Evolutionary conservation across 2,797 vertebrate genomes (phyloP).

Genomic region (Pipistrellus pipistrellus): DNA sequence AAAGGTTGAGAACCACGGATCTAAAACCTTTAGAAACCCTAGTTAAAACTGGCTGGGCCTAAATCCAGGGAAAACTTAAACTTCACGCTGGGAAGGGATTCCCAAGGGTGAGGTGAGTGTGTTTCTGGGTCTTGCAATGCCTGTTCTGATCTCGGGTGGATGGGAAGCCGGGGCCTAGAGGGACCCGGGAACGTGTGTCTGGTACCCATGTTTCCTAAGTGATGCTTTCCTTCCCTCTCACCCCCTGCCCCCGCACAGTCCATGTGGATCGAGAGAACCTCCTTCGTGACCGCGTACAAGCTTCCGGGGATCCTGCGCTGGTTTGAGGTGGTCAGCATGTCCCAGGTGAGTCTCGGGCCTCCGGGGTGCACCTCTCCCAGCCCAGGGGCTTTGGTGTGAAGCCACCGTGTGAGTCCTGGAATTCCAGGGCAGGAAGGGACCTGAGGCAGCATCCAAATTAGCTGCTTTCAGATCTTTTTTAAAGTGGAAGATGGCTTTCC

Average conservation of each 20-base stretch:
- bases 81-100: background rate
- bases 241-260: slow-evolving; percentile 88
- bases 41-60: background rate
- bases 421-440: background rate
- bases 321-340: slow-evolving; percentile 95
- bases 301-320: slow-evolving; percentile 98
- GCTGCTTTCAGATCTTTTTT: background rate
- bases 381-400: background rate
- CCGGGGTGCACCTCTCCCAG: fast-evolving
- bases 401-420: background rate
- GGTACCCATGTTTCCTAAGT: background rate
- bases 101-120: background rate
- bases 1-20: no score
- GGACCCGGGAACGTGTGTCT: background rate
- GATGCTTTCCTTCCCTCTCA: background rate
- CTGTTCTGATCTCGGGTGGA: background rate
- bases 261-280: slow-evolving; percentile 99
- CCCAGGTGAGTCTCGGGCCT: slow-evolving; percentile 88
- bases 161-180: background rate
- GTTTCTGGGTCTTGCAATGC: background rate
- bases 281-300: slow-evolving; percentile 96
- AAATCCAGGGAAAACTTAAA: background rate
- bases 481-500: background rate
- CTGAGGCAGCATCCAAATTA: background rate
- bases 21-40: background rate